These are phyloP conservation scores for Perccottus glenii DNA, from an alignment of 2,113 vertebrate genomes.

Conservation along the genomic window DNA sequence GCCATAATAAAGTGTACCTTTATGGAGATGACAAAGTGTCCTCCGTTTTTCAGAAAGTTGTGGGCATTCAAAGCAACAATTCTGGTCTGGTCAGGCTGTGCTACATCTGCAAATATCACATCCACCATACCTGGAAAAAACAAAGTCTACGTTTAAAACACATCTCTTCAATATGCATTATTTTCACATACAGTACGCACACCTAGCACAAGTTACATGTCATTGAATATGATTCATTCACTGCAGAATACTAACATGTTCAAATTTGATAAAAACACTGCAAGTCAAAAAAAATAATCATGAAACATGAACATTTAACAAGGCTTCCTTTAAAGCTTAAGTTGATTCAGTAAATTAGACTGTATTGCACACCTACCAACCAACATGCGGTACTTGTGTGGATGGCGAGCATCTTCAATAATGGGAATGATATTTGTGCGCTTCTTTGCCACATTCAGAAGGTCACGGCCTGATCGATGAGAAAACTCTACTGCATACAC, in stretches of 20 bases:
- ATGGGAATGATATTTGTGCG: slow-evolving; percentile 95
- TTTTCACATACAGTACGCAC: too few relatives aligned
- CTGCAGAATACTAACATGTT: too few relatives aligned
- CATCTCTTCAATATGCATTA: too few relatives aligned
- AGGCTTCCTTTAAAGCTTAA: too few relatives aligned
- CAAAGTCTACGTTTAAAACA: background rate
- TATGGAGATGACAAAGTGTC: slow-evolving; percentile 95
- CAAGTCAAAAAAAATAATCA: too few relatives aligned
- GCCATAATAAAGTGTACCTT: slow-evolving; percentile 81
- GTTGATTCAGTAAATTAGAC: too few relatives aligned
- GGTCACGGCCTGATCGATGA: slow-evolving; percentile 90
- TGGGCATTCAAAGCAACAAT: slow-evolving; percentile 94
- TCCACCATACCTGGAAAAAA: slow-evolving; percentile 89
- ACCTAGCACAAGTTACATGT: too few relatives aligned
- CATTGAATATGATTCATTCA: too few relatives aligned
- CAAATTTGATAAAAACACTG: too few relatives aligned
- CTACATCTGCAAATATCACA: slow-evolving; percentile 94
- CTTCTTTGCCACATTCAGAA: slow-evolving; percentile 94
- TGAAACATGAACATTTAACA: too few relatives aligned
- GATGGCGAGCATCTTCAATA: slow-evolving; percentile 92
- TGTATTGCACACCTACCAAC: slow-evolving; percentile 79
- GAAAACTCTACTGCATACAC: slow-evolving; percentile 96
- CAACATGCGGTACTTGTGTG: slow-evolving; percentile 94
- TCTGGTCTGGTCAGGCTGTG: slow-evolving; percentile 93
- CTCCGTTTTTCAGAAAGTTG: slow-evolving; percentile 91